These are phyloP conservation scores for human (Homo sapiens) DNA, from an alignment of 2,113 vertebrate genomes.

Conservation along the genomic window GRCh38 chr7:112982501-112983000, in stretches of 20 bases:
- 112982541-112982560: neutral
- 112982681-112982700: neutral
- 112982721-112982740: neutral
- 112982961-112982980: too few species aligned
- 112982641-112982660: neutral
- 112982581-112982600: neutral
- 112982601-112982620: neutral
- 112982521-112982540: constrained; percentile 15
- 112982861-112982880: neutral
- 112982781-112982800: neutral
- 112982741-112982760: neutral
- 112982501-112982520: constrained; percentile 4
- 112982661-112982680: neutral
- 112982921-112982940: neutral
- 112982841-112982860: neutral
- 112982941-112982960: neutral
- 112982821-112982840: neutral
- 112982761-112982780: neutral
- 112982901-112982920: neutral
- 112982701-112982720: neutral
- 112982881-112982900: neutral
- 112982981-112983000: neutral
- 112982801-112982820: too few species aligned
- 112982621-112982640: neutral
- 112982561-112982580: constrained; percentile 25